phyloP scores from a whole-genome alignment of 2,113 vertebrate genomes.

The Gadus macrocephalus region DNA sequence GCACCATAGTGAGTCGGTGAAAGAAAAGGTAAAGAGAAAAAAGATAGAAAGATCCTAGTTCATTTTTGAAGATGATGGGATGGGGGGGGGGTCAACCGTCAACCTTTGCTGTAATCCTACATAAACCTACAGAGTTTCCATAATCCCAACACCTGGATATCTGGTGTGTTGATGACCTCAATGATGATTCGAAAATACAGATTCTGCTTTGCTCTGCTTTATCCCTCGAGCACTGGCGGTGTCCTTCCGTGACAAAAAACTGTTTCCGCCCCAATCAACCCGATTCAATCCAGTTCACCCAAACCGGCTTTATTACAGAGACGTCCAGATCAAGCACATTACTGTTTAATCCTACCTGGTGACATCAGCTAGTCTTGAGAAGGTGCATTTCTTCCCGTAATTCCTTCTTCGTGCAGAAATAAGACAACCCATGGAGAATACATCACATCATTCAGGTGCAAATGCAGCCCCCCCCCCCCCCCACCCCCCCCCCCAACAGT shows the following conservation, averaged over 20 bases:
- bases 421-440: too few species aligned
- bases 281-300: not conserved
- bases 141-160: slow-evolving; percentile 54
- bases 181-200: slow-evolving; percentile 42
- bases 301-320: not conserved
- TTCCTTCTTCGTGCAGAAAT: too few species aligned
- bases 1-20: too few species aligned
- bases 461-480: not conserved
- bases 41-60: too few species aligned
- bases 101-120: slow-evolving; percentile 28
- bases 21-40: too few species aligned
- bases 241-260: slow-evolving; percentile 10
- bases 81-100: too few species aligned
- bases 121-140: slow-evolving; percentile 28
- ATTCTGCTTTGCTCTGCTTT: slow-evolving; percentile 18
- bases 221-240: slow-evolving; percentile 53
- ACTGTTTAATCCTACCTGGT: too few species aligned
- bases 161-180: slow-evolving; percentile 46
- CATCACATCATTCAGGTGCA: too few species aligned
- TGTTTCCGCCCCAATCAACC: not conserved
- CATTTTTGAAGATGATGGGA: too few species aligned
- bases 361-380: not conserved
- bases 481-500: slow-evolving; percentile 8
- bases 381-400: not conserved
- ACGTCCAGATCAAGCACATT: slow-evolving; percentile 24